Percentiles rank a stretch among this genome's conserved stretches.
Evolutionary conservation across 2,113 vertebrate species (phyloP).

Genomic region (Murina feae): DNA sequence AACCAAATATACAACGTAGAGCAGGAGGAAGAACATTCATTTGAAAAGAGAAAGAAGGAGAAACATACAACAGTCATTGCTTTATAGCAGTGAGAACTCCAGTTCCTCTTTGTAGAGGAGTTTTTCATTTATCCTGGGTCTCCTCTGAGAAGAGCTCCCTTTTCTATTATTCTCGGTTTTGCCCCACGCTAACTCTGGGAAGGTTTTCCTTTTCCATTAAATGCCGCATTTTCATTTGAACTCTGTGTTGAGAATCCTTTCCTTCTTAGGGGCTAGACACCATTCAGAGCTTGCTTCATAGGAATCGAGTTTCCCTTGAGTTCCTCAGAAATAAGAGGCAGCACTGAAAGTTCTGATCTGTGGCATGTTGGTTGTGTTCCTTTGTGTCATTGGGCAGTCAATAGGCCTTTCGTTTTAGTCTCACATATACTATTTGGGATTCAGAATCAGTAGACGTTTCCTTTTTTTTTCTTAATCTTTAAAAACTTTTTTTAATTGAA

Average conservation of each 20-base stretch:
- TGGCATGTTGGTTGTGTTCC: not conserved
- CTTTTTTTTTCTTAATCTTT: not conserved
- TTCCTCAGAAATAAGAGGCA: not conserved
- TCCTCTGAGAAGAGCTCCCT: not conserved
- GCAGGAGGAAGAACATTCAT: not conserved
- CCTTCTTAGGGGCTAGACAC: not conserved
- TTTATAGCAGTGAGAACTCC: not conserved
- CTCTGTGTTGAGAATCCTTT: not conserved
- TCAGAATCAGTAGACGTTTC: not conserved
- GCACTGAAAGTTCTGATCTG: not conserved
- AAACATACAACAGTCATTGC: not conserved
- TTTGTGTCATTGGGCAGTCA: not conserved
- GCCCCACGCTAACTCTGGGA: not conserved
- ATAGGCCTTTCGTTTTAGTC: not conserved
- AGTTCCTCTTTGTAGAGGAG: not conserved
- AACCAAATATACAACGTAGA: not conserved
- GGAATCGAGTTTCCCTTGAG: not conserved
- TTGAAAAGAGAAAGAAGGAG: not conserved
- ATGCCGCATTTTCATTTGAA: not conserved
- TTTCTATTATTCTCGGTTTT: not conserved
- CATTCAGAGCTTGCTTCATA: not conserved
- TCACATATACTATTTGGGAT: not conserved
- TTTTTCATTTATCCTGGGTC: not conserved
- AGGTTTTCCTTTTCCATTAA: not conserved
- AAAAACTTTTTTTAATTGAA: not conserved